Evolutionary conservation across 30 jellyfish, hydroid and myxozoan species (phyloP).

Genomic region (Cassiopea xamachana): DNA sequence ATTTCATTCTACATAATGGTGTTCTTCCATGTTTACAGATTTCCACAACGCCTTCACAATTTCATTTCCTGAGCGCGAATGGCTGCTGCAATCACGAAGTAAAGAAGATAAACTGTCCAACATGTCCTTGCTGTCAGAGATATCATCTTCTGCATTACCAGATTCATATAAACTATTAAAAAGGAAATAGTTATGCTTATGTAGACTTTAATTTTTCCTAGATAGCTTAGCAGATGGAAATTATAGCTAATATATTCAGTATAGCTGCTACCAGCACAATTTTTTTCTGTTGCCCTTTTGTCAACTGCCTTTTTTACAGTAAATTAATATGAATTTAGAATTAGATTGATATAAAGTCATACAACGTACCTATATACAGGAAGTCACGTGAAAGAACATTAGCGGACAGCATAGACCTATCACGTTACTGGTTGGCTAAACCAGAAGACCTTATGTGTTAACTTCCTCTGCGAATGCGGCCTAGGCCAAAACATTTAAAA

Average conservation of each 20-base stretch:
- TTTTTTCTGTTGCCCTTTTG: too few species aligned
- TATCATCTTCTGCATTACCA: constrained; percentile 38
- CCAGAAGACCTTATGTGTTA: constrained; percentile 3
- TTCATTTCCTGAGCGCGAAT: constrained; percentile 53
- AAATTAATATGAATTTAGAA: too few species aligned
- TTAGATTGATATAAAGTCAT: too few species aligned
- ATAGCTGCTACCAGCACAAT: too few species aligned
- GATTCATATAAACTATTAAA: constrained; percentile 14
- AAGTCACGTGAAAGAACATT: too few species aligned
- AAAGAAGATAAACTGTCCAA: constrained; percentile 44
- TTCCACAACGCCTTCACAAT: constrained; percentile 49
- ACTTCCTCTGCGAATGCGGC: constrained; percentile 19
- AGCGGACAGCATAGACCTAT: too few species aligned
- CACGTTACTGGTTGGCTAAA: not conserved
- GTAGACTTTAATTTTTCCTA: not conserved
- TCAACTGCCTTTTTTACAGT: too few species aligned
- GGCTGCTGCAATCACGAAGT: constrained; percentile 52
- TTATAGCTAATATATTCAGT: too few species aligned
- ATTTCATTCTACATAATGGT: too few species aligned
- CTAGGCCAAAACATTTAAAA: not conserved
- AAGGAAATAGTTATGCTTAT: not conserved
- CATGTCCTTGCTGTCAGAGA: constrained; percentile 40
- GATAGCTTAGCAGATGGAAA: too few species aligned
- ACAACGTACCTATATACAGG: too few species aligned
- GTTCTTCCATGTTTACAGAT: constrained; percentile 9